A percentile compares a stretch with the other conserved stretches of the same genome.
phyloP scores from a whole-genome alignment of 2,113 vertebrate genomes.

The Lontra canadensis region DNA sequence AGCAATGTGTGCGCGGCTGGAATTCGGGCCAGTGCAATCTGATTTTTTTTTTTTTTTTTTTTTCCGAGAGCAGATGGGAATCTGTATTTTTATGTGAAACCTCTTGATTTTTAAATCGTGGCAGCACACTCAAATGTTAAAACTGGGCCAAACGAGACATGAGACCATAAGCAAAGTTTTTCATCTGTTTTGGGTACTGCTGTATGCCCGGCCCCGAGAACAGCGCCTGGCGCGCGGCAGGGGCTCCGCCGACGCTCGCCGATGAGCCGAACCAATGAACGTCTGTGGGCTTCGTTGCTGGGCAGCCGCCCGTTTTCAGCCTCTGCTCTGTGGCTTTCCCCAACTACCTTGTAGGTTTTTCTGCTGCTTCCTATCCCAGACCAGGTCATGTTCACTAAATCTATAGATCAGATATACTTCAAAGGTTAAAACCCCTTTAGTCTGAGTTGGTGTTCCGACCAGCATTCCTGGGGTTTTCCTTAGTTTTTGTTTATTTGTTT shows the following conservation, averaged over 20 bases:
- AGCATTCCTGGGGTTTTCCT: not conserved
- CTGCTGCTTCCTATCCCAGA: not conserved
- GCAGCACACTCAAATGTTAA: not conserved
- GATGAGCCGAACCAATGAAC: not conserved
- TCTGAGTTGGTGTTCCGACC: not conserved
- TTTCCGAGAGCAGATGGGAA: not conserved
- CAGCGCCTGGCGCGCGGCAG: not conserved
- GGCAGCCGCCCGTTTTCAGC: not conserved
- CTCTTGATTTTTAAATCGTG: not conserved
- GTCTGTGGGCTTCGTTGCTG: not conserved
- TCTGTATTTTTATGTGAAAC: not conserved
- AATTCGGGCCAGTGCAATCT: not conserved
- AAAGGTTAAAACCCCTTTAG: not conserved
- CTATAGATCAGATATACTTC: not conserved
- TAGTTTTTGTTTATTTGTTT: not conserved
- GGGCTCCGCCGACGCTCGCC: no score
- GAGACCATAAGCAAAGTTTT: not conserved
- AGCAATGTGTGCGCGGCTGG: not conserved
- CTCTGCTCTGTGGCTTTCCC: not conserved
- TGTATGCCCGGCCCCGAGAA: fast-evolving
- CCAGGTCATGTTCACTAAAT: not conserved
- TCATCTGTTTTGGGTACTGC: not conserved
- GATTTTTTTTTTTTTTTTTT: not conserved
- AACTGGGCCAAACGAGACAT: not conserved
- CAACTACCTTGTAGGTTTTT: not conserved